A percentile compares a stretch with the other conserved stretches of the same genome.
phyloP scores from a whole-genome alignment of 2,113 vertebrate species.

The Atherinomorus stipes region DNA sequence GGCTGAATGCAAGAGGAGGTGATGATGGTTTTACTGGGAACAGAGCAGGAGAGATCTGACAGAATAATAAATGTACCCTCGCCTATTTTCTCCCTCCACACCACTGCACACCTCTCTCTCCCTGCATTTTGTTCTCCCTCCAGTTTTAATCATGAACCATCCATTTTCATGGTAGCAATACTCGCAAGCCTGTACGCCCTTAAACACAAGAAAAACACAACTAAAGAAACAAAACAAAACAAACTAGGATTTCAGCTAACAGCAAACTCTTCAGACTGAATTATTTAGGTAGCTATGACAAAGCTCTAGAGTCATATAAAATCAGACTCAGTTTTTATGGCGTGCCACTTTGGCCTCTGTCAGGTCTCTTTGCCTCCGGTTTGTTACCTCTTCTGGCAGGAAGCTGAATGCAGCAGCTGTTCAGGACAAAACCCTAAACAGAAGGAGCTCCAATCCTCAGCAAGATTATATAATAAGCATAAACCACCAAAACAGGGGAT shows the following conservation, averaged over 20 bases:
- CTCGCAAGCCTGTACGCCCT: too few relatives aligned
- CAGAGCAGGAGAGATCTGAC: constrained; percentile 54
- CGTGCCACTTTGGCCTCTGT: constrained; percentile 1
- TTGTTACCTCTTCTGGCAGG: constrained; percentile 24
- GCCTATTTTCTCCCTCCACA: constrained; percentile 6
- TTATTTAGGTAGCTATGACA: constrained; percentile 41
- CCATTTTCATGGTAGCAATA: not conserved
- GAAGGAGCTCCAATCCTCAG: not conserved
- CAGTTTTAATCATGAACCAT: constrained; percentile 1
- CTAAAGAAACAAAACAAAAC: too few relatives aligned
- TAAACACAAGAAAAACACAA: too few relatives aligned
- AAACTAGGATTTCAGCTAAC: constrained; percentile 3
- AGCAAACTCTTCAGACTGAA: constrained; percentile 31
- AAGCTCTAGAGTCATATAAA: not conserved
- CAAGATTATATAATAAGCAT: too few relatives aligned
- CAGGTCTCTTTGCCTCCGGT: constrained; percentile 19
- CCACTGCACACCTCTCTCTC: constrained; percentile 8
- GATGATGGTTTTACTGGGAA: constrained; percentile 51
- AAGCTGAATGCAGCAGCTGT: constrained; percentile 48
- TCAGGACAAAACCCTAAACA: constrained; percentile 28
- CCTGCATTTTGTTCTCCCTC: not conserved
- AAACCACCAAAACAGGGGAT: too few relatives aligned
- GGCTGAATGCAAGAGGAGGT: constrained; percentile 45
- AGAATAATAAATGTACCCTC: constrained; percentile 65
- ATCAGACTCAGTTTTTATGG: constrained; percentile 9